Evolutionary conservation across 2,113 vertebrate genomes (phyloP).

Genomic region (Hippocampus guttulatus): DNA sequence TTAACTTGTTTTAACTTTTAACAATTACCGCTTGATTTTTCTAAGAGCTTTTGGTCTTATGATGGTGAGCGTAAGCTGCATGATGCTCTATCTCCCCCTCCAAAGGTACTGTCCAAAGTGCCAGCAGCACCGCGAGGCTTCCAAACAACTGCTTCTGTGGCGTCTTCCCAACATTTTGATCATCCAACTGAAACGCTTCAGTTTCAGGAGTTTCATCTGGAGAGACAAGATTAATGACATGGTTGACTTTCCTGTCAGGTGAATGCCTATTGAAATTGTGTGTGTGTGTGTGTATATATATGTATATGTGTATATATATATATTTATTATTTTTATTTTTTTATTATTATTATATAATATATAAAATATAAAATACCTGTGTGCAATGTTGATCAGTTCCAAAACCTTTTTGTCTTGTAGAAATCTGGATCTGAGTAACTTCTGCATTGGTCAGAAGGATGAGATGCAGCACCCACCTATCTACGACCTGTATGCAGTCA

Average conservation of each 20-base stretch:
- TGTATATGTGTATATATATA: too few relatives aligned
- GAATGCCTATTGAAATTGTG: slow-evolving; percentile 9
- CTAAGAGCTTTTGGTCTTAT: not conserved
- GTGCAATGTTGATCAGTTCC: not conserved
- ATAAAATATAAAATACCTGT: not conserved
- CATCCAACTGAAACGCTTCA: slow-evolving; percentile 98
- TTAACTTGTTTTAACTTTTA: too few relatives aligned
- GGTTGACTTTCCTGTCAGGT: slow-evolving; percentile 98
- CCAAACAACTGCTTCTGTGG: slow-evolving; percentile 95
- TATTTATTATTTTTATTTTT: too few relatives aligned
- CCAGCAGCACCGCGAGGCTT: slow-evolving; percentile 94
- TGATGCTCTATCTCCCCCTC: not conserved
- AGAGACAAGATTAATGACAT: slow-evolving; percentile 98
- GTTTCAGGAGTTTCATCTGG: slow-evolving; percentile 98
- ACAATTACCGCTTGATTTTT: not conserved
- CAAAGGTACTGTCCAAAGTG: slow-evolving; percentile 94
- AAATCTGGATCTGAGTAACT: slow-evolving; percentile 93
- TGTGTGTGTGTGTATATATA: too few relatives aligned
- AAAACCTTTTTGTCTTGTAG: slow-evolving; percentile 54
- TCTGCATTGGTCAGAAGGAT: slow-evolving; percentile 95
- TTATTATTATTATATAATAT: too few relatives aligned
- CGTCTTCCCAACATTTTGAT: slow-evolving; percentile 93
- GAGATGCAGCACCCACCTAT: slow-evolving; percentile 88
- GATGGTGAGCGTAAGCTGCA: not conserved
- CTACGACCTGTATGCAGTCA: slow-evolving; percentile 95